Base-by-base conservation (phyloP, 2,797 vertebrate genomes). In the Lutjanus campechanus region DNA sequence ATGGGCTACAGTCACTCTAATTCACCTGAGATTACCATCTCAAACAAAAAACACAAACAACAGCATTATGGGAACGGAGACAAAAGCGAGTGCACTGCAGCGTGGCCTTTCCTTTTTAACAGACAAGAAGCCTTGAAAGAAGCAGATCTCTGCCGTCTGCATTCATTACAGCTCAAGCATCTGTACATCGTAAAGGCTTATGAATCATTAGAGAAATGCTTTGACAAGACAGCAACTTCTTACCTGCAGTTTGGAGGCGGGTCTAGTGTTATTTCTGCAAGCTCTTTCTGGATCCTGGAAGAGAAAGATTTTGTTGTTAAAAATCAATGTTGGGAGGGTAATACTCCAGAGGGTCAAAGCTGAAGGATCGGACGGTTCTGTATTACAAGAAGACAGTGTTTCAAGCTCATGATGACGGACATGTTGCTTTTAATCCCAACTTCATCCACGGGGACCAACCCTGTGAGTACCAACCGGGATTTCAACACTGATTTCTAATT, bases 211-310 rank as follows among this genome's bases (percentile, higher is more conserved):
- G 62, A 73, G 29, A 58, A 66, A 65, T 1, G 54, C 60, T 77
- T 25, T 61, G 22, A 69, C 77, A 74, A 81, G 77, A 79, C 29
- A 59, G 62, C 25, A 29, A 73, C 79, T 81, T 89, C 97, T 97
- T 95, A 99, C 98, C 98, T 99, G 97, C 98, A 99, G 95, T 99
- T 99, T 43, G 98, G 98, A 91, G 98, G 98, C 47, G 98, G 98
- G 85, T 99, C 98, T 94, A 99, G 95, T 76, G 98, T 99, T 91
- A 99, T 99, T 95, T 99, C 98, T 85, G 98, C 98, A 65, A 99
- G 97, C 93, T 99, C 98, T 85, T 99, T 99, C 92, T 99, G 98
- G 95, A 99, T 99, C 95, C 98, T 99, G 93, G 17, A 96, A 88
- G 63, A 87, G 49, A 88, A 49, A 58, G 55, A 55, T 36, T 54